These are phyloP conservation scores for Bimastos eiseni DNA, from an alignment of 2,888 invertebrate species.

Conservation along the genomic window DNA sequence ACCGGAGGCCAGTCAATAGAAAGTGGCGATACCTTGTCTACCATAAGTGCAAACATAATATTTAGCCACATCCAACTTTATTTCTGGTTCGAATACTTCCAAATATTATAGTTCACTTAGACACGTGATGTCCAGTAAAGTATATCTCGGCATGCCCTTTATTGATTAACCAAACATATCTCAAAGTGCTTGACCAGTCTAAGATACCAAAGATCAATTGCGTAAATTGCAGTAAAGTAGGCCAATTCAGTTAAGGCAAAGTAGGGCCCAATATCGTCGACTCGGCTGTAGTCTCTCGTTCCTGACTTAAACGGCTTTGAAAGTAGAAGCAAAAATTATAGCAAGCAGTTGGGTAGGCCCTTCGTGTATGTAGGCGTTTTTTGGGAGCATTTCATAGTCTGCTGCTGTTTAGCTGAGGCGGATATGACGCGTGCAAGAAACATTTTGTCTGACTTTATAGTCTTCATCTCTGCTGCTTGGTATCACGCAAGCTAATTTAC, in stretches of 20 bases:
- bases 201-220: not conserved
- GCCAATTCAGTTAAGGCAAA: not conserved
- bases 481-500: too few relatives aligned
- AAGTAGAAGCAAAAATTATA: not conserved
- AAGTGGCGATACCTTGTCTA: too few relatives aligned
- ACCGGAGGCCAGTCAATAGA: too few relatives aligned
- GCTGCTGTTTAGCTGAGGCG: not conserved
- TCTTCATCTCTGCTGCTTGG: not conserved
- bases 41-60: too few relatives aligned
- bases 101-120: too few relatives aligned
- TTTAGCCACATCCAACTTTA: too few relatives aligned
- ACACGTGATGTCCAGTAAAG: not conserved
- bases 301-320: not conserved
- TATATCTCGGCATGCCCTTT: not conserved
- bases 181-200: not conserved
- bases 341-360: not conserved
- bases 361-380: not conserved
- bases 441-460: not conserved
- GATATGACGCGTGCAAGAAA: not conserved
- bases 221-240: not conserved
- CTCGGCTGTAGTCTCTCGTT: not conserved
- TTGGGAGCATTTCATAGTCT: not conserved
- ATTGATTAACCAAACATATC: not conserved
- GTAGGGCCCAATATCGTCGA: not conserved
- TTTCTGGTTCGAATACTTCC: too few relatives aligned